Percentiles rank a stretch among this genome's conserved stretches.
phyloP scores from a whole-genome alignment of 2,888 invertebrate species.

The Fragum whitleyi region DNA sequence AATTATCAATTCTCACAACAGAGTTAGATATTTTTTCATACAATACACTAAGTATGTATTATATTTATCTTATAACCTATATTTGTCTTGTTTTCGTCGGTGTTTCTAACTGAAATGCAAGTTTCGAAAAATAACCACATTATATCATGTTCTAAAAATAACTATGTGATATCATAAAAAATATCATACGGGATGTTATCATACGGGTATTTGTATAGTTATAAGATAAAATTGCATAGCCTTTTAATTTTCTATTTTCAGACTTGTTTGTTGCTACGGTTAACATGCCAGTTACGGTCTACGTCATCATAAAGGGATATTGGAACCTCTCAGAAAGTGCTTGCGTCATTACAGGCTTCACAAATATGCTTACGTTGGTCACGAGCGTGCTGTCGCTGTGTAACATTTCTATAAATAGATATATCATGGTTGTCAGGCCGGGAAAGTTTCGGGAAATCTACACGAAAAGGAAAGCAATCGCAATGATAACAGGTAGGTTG shows the following conservation, averaged over 20 bases:
- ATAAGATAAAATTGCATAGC: no score
- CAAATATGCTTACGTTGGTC: constrained; percentile 81
- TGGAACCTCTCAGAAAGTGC: constrained; percentile 69
- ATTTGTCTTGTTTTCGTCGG: no score
- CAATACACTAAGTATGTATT: no score
- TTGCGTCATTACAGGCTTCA: constrained; percentile 75
- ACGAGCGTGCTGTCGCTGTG: constrained; percentile 82
- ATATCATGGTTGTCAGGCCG: constrained; percentile 78
- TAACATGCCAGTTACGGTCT: constrained; percentile 79
- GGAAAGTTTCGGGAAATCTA: constrained; percentile 71
- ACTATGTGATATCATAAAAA: no score
- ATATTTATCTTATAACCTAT: no score
- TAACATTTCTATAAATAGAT: constrained; percentile 82
- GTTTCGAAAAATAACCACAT: no score
- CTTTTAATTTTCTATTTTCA: constrained; percentile 43
- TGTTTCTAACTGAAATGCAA: no score
- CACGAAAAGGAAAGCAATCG: constrained; percentile 69
- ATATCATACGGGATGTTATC: no score
- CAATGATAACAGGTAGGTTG: constrained; percentile 74
- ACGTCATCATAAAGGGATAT: constrained; percentile 65
- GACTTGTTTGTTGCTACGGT: constrained; percentile 79
- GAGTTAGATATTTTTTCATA: no score
- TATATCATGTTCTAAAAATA: no score
- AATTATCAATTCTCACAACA: no score
- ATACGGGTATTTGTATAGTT: no score